Evolutionary conservation across 2,888 invertebrate genomes (phyloP), one percentile per base, ranked within the genome.

Genomic region (Callimorpha dominula): DNA sequence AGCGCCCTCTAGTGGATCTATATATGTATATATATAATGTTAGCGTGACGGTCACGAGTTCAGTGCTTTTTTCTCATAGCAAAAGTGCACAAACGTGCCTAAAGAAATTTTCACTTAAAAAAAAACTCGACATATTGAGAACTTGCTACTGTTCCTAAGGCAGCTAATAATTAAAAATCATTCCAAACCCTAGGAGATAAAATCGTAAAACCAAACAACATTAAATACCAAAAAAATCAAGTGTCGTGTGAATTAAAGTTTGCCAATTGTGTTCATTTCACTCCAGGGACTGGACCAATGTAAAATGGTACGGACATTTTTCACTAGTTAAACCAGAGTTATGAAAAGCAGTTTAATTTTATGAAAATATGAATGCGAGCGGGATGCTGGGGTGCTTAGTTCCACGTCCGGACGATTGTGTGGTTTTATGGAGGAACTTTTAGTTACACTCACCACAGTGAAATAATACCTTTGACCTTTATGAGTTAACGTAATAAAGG

Each of bases 221-320:
- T 31, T 15, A 15, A 49, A 50, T 8, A 0, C 9, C 9, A 7
- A 14, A 15, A 31, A 65, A 15, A 50, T n/a, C n/a, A 31, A 57
- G 20, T 50, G 31, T 65, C 8, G 3, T 31, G 15, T 50, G 9
- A 40, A 40, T 17, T 11, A 66, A 15, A 66, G 17, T 66, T 8
- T 5, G 3, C 63, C 46, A 57, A 20, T 72, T 54, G 40, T 40
- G 49, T 68, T 64, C 64, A 68, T 49, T 71, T 17, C 40, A 54
- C 54, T 46, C 62, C 12, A 46, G 54, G 11, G 43, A 52, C 8
- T 54, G 11, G 31, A 50, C 70, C 43, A 70, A 54, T 70, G 54
- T 7, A 15, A 66, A 72, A 72, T 2, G 64, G 68, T 31, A 42
- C 43, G 20, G 20, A 15, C 43, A 73, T 63, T 70, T 73, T 73